phyloP scores from a whole-genome alignment of 2,888 invertebrate species.

The Erebia palarica region DNA sequence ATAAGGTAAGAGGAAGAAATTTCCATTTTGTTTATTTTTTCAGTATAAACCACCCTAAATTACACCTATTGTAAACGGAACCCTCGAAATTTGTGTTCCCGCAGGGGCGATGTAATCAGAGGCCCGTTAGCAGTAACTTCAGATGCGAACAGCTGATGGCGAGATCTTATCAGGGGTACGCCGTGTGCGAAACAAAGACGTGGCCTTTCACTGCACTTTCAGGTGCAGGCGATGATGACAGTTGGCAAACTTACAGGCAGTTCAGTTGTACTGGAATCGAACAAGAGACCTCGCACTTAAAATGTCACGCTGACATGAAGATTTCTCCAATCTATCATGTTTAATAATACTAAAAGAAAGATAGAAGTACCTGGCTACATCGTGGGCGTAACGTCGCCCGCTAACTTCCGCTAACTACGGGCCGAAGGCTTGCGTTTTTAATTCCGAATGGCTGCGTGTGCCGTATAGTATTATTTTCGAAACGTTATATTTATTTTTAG shows the following conservation, averaged over 20 bases:
- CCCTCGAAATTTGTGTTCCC: not conserved
- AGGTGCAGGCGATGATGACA: not conserved
- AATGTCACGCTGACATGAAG: too few relatives aligned
- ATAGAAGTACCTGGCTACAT: too few relatives aligned
- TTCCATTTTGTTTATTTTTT: not conserved
- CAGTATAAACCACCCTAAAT: not conserved
- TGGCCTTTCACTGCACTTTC: not conserved
- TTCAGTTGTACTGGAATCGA: not conserved
- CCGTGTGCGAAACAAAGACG: not conserved
- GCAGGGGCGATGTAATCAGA: not conserved
- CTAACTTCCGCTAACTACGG: too few relatives aligned
- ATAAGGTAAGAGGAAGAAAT: not conserved
- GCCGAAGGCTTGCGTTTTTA: too few relatives aligned
- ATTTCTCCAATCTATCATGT: too few relatives aligned
- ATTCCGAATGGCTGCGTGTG: too few relatives aligned
- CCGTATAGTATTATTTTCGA: too few relatives aligned
- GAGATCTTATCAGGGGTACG: not conserved
- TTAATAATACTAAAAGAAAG: too few relatives aligned
- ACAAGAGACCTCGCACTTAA: too few relatives aligned
- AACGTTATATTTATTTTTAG: too few relatives aligned
- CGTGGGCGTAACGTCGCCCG: too few relatives aligned
- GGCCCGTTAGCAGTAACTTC: constrained; percentile 13
- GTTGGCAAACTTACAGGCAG: not conserved
- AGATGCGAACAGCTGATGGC: not conserved
- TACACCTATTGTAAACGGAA: not conserved